A percentile compares a stretch with the other conserved stretches of the same genome.
These are phyloP conservation scores for Protodeltote pygarga DNA, from an alignment of 2,888 invertebrate species.

Conservation along the genomic window DNA sequence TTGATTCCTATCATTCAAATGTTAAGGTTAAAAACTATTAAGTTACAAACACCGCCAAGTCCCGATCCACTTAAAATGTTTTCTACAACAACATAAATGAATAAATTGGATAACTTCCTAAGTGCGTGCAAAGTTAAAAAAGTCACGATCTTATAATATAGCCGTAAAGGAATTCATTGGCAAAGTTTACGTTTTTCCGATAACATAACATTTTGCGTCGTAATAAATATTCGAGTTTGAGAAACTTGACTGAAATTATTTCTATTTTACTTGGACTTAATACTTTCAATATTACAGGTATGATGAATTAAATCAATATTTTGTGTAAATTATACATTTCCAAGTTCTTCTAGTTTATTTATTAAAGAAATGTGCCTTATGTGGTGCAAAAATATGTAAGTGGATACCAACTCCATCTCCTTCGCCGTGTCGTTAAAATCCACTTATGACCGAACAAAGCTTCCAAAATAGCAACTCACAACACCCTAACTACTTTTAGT, in stretches of 20 bases:
- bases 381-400: no score
- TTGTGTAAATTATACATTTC: no score
- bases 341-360: no score
- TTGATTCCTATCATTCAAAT: no score
- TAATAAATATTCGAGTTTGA: conserved; percentile 12
- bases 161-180: background rate
- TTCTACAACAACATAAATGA: conserved; percentile 23
- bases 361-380: no score
- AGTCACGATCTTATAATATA: background rate
- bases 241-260: conserved; percentile 8
- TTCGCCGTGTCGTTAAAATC: no score
- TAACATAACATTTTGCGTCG: conserved; percentile 12
- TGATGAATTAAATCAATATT: no score
- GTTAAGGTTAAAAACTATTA: background rate
- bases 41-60: conserved; percentile 8
- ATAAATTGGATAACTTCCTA: conserved; percentile 28
- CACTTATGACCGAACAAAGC: no score
- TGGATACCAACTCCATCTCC: no score
- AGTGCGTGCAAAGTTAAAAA: conserved; percentile 22
- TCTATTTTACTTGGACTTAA: conserved; percentile 9
- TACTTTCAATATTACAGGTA: background rate
- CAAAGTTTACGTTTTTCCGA: conserved; percentile 7
- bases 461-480: no score
- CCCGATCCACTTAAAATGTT: conserved; percentile 13
- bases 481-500: no score